Conservation (phyloP, 2,113 vertebrate genomes). For the Lamprotornis superbus region DNA sequence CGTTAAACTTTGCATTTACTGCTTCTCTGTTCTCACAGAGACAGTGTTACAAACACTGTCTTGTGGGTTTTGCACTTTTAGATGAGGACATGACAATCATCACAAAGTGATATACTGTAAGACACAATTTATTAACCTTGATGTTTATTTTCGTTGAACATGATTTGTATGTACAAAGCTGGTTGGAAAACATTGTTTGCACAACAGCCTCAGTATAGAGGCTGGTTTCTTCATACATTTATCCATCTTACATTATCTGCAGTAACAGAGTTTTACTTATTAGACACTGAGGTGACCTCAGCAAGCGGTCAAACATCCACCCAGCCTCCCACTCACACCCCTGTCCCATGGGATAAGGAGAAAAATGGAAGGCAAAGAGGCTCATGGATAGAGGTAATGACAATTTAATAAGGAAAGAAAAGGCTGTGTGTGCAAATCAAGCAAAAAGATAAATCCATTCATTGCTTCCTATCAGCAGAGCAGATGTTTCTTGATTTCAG, state of each 20-base stretch:
- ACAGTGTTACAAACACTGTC: background rate
- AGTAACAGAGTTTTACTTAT: background rate
- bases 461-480: background rate
- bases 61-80: background rate
- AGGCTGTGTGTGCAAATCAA: background rate
- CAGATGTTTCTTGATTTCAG: background rate
- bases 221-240: background rate
- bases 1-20: background rate
- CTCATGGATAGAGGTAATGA: background rate
- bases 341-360: background rate
- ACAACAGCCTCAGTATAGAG: accelerated
- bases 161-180: background rate
- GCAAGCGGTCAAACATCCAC: background rate
- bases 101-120: background rate
- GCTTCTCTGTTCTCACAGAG: background rate
- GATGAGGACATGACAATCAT: background rate
- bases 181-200: background rate
- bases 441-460: background rate
- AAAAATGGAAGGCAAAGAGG: background rate
- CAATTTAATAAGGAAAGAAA: background rate
- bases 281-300: background rate
- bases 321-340: accelerated
- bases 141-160: background rate
- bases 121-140: background rate
- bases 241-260: background rate